Evolutionary conservation across 2,888 invertebrate species (phyloP), one percentile per base, ranked within the genome.

Genomic region (Drosophila infuscata): DNA sequence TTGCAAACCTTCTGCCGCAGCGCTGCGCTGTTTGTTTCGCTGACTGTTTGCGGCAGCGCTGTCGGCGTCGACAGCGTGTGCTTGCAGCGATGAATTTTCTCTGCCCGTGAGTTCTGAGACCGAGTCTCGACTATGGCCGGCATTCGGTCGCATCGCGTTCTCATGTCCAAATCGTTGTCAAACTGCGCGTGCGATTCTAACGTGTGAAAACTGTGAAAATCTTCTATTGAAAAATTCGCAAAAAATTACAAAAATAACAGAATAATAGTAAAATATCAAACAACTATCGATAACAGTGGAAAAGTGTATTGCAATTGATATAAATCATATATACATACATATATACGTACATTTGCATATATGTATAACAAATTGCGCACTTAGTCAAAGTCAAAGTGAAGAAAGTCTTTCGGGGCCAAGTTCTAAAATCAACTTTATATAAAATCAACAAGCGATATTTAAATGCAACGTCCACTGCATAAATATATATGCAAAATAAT

Each of bases 91-190:
- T 70, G 85, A 57, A 38, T 38, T n/a, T 61, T 56, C 83, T 60
- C 75, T 72, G 86, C 63, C 38, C 4, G 62, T 17, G 11, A 63
- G 56, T 60, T 70, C 89, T 73, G 76, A 74, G 70, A 48, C 71
- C 70, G 77, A 62, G 79, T 43, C 80, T 74, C 69, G 70, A 57
- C 73, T 74, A 76, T 66, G 76, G 74, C 80, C 91, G 90, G 91
- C 92, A 91, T 91, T 92, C 91, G 83, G 82, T 91, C 82, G 76
- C 83, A 83, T 83, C 85, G 88, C 89, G 91, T 91, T 89, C 91
- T 82, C 91, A 80, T 79, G 90, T 81, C 81, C 68, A 85, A 90
- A 83, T 74, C 88, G 88, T 83, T 72, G 78, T 69, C 49, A 66
- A 51, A 70, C 52, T 74, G 76, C 76, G 79, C 79, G 76, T 74